Base-by-base conservation (phyloP, 2,888 invertebrate species). In the Heliconius aoede region DNA sequence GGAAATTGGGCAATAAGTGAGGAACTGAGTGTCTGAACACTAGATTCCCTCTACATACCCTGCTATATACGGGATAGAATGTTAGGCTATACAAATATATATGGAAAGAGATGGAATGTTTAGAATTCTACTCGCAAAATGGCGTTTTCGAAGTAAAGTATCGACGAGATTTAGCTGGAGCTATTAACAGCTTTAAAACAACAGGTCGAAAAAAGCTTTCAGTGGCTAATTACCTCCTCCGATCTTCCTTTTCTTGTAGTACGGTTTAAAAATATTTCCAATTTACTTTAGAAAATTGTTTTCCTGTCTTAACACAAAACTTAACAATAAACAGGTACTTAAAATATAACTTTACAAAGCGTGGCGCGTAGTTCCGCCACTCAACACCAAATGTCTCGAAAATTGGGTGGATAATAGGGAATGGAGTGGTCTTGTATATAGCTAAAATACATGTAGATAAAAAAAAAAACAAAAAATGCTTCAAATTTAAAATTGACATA, bases 131-230 rank as follows among this genome's bases (percentile, higher is more conserved):
- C 15, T 46, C 46, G 46, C n/a, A 3, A 8, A 55, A 55, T 55
- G n/a, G n/a, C 55, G 9, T n/a, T n/a, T 9, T 55, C 55, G 55
- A 9, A 55, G n/a, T 55, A 55, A 46, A 55, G 55, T 55, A 55
- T 55, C 55, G 55, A 9, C 55, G 55, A n/a, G 55, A 55, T 55
- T 55, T 55, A 55, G 55, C n/a, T n/a, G 55, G n/a, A n/a, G n/a
- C n/a, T 55, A 51, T 51, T 51, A 55, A 55, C n/a, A n/a, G 55
- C 55, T 55, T 3, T 55, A 55, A 55, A 55, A 55, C 55, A 55
- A 55, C 55, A 55, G 55, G n/a, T 55, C 55, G 55, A n/a, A 55
- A 46, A 55, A 55, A 55, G 55, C 55, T 55, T 55, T 55, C n/a
- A 55, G n/a, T n/a, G 21, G n/a, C 9, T 55, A 55, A 55, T 55